Conservation (phyloP, 2,797 vertebrate species). For the Cirrhinus mrigala region DNA sequence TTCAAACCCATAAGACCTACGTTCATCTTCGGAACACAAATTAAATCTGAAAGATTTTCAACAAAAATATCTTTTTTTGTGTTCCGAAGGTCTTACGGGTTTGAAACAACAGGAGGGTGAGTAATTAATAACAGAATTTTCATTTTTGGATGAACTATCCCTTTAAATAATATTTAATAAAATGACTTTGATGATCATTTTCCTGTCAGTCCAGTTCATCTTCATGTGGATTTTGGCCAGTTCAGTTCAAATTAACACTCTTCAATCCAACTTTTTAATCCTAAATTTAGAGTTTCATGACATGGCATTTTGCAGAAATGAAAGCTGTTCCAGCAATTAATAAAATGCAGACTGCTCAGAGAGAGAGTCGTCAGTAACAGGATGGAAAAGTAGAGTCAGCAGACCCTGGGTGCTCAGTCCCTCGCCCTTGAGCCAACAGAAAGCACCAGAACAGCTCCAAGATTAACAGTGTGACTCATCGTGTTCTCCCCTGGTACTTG, state of each 20-base stretch:
- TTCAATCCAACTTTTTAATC: conserved; percentile 19
- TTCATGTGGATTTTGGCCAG: not conserved
- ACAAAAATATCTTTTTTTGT: too few relatives aligned
- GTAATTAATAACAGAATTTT: too few relatives aligned
- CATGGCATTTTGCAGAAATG: conserved; percentile 24
- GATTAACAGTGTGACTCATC: conserved; percentile 60
- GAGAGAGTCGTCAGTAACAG: conserved; percentile 19
- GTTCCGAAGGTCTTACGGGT: too few relatives aligned
- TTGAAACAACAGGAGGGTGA: too few relatives aligned
- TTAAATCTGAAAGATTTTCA: too few relatives aligned
- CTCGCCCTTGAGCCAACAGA: conserved; percentile 32
- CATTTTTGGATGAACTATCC: too few relatives aligned
- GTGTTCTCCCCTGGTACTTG: conserved; percentile 38
- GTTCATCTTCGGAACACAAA: too few relatives aligned
- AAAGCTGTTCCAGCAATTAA: conserved; percentile 49
- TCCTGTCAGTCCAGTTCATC: not conserved
- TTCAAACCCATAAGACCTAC: too few relatives aligned
- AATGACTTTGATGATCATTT: not conserved
- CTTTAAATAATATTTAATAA: not conserved
- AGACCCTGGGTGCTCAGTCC: conserved; percentile 41
- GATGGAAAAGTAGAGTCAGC: conserved; percentile 46
- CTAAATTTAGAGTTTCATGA: conserved; percentile 39
- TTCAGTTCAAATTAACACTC: not conserved
- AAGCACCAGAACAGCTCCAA: conserved; percentile 49
- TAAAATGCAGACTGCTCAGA: conserved; percentile 43